Evolutionary conservation across 2,888 invertebrate genomes (phyloP).

Genomic region (Oithona nana): DNA sequence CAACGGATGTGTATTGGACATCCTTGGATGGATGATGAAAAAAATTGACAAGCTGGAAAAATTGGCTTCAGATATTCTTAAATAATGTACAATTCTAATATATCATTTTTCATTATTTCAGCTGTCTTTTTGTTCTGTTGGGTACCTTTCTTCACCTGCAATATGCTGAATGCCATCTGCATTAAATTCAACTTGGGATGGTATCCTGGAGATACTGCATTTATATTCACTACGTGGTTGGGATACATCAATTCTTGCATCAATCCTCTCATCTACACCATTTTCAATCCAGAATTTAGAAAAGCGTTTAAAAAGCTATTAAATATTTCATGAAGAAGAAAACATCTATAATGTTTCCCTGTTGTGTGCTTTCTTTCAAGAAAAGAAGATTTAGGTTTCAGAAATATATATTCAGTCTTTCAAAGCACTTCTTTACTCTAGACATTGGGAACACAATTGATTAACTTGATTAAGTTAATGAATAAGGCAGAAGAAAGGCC

Average conservation of each 20-base stretch:
- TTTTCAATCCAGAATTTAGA: slow-evolving; percentile 77
- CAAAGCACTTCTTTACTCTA: no score
- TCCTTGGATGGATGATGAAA: no score
- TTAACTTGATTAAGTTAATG: no score
- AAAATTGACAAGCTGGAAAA: no score
- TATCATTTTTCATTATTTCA: slow-evolving; percentile 34
- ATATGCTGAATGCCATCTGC: slow-evolving; percentile 90
- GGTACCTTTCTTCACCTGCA: slow-evolving; percentile 98
- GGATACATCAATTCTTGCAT: slow-evolving; percentile 55
- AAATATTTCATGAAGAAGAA: slow-evolving; percentile 30
- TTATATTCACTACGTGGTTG: slow-evolving; percentile 89
- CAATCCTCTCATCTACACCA: slow-evolving; percentile 34
- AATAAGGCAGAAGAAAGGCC: no score
- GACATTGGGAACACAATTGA: no score
- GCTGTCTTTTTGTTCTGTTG: slow-evolving; percentile 95
- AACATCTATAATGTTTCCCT: neutral
- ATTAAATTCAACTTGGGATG: slow-evolving; percentile 47
- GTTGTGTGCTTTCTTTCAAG: no score
- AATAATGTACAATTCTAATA: no score
- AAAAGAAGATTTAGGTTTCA: no score
- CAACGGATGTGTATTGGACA: no score
- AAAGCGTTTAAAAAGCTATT: slow-evolving; percentile 92
- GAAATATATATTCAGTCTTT: no score
- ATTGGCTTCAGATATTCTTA: no score
- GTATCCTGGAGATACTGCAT: slow-evolving; percentile 65